phyloP scores from a whole-genome alignment of 2,797 vertebrate species.

The Potorous gilbertii region DNA sequence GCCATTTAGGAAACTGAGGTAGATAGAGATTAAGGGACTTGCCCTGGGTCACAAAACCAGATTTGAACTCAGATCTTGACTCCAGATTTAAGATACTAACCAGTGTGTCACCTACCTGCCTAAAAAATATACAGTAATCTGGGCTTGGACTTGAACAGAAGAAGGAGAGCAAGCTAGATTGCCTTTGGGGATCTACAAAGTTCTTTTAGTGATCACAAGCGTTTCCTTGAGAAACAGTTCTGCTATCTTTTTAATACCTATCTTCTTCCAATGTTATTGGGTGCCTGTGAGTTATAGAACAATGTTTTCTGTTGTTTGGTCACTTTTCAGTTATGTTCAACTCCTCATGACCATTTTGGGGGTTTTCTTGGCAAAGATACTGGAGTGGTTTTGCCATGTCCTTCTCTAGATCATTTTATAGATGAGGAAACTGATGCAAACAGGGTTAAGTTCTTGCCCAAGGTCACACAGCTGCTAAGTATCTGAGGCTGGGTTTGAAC shows the following conservation, averaged over 20 bases:
- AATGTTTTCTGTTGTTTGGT: neutral
- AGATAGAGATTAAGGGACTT: neutral
- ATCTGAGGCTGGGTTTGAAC: neutral
- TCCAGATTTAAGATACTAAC: neutral
- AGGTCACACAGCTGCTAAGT: neutral
- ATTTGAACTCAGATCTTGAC: neutral
- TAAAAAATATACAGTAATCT: neutral
- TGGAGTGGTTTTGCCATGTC: neutral
- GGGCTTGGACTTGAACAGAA: neutral
- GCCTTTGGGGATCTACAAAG: neutral
- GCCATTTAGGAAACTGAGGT: neutral
- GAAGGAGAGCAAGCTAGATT: neutral
- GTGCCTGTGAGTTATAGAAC: neutral
- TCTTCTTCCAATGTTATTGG: neutral
- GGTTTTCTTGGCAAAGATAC: neutral
- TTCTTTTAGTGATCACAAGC: neutral
- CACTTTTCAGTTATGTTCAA: neutral
- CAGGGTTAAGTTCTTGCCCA: neutral
- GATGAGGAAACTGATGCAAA: neutral
- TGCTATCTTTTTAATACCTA: neutral
- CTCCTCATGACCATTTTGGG: neutral
- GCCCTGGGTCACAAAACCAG: neutral
- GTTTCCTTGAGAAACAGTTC: neutral
- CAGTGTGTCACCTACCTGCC: neutral
- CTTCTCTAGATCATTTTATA: neutral